These are phyloP conservation scores for Phyllotreta cruciferae DNA, from an alignment of 2,888 invertebrate genomes.

Conservation along the genomic window DNA sequence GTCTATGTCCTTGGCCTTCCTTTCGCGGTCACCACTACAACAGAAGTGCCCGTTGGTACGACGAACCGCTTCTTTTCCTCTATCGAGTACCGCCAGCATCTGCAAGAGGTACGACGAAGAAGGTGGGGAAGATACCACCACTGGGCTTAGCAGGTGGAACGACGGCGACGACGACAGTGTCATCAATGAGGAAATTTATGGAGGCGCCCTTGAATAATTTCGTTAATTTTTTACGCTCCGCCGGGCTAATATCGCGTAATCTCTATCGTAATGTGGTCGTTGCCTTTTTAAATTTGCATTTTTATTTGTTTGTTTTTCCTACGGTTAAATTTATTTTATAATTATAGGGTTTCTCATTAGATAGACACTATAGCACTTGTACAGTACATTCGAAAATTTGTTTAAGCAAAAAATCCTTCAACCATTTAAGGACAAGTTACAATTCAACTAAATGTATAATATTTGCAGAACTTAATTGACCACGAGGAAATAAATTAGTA, in stretches of 20 bases:
- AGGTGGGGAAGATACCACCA: conserved; percentile 55
- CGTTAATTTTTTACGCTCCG: conserved; percentile 17
- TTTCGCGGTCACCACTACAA: conserved; percentile 60
- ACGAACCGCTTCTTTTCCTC: conserved; percentile 60
- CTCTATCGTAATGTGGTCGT: conserved; percentile 8
- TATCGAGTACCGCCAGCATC: conserved; percentile 45
- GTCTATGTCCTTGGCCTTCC: conserved; percentile 57
- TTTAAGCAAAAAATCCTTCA: neutral
- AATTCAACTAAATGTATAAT: too few relatives aligned
- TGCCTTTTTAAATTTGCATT: neutral
- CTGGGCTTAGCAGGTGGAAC: conserved; percentile 56
- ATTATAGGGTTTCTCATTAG: neutral
- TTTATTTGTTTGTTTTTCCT: too few relatives aligned
- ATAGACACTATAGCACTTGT: neutral
- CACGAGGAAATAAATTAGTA: too few relatives aligned
- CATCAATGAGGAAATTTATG: conserved; percentile 13
- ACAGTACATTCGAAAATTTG: neutral
- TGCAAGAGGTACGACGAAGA: conserved; percentile 52
- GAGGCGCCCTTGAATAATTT: conserved; percentile 18
- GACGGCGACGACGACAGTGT: conserved; percentile 30
- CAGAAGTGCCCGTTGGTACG: conserved; percentile 60
- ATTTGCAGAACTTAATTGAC: too few relatives aligned
- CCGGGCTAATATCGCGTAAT: conserved; percentile 2
- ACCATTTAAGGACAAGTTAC: too few relatives aligned
- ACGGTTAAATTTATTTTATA: conserved; percentile 3